A percentile compares a stretch with the other conserved stretches of the same genome.
Evolutionary conservation across 2,797 vertebrate genomes (phyloP).

Genomic region (Apogon talboti): DNA sequence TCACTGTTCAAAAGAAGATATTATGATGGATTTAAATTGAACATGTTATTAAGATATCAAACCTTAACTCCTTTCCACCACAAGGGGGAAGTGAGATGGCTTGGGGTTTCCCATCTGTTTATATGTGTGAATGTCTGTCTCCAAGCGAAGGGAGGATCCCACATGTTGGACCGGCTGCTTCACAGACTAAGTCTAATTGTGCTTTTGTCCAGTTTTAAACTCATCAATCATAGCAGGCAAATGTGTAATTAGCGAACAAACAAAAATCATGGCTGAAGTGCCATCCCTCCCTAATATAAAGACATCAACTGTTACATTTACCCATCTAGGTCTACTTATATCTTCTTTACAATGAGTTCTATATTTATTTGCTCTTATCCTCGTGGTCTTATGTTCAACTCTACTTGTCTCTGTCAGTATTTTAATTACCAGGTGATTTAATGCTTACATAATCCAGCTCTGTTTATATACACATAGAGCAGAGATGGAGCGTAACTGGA

Average conservation of each 20-base stretch:
- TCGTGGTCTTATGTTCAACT: background rate
- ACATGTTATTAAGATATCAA: too few relatives aligned
- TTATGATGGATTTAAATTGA: too few relatives aligned
- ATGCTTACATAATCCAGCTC: constrained; percentile 50
- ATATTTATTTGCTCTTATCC: background rate
- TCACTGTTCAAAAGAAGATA: too few relatives aligned
- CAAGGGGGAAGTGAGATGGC: constrained; percentile 53
- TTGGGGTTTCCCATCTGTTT: constrained; percentile 4
- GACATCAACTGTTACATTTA: background rate
- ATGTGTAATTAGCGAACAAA: background rate
- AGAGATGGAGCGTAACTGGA: constrained; percentile 39
- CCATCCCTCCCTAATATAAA: background rate
- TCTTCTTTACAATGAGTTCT: background rate
- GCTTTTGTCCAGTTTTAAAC: background rate
- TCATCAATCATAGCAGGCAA: constrained; percentile 3
- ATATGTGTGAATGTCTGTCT: constrained; percentile 9
- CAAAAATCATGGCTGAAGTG: background rate
- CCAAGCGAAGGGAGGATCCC: constrained; percentile 18
- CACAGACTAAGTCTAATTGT: constrained; percentile 8
- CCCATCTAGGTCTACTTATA: background rate
- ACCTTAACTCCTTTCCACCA: constrained; percentile 22
- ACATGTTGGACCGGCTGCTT: constrained; percentile 39
- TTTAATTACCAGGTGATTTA: constrained; percentile 73
- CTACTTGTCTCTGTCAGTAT: constrained; percentile 15
- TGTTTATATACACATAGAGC: constrained; percentile 60